These are phyloP conservation scores for Furcula furcula DNA, from an alignment of 2,888 invertebrate genomes.

Conservation along the genomic window DNA sequence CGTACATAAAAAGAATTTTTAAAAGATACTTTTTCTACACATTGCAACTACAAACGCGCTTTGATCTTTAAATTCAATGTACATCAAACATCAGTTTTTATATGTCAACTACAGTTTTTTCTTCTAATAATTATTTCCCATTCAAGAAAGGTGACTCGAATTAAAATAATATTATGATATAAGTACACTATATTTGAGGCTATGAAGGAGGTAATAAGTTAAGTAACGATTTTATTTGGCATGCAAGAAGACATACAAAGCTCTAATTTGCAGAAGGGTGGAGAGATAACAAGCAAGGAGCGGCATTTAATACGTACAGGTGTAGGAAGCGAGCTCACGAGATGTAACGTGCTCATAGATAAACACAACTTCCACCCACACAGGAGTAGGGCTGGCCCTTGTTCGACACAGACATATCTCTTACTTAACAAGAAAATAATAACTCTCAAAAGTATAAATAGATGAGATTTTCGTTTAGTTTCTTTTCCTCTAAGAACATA, in stretches of 20 bases:
- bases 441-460: too few species aligned
- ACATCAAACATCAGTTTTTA: not conserved
- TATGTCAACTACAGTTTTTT: not conserved
- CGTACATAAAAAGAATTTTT: conserved; percentile 72
- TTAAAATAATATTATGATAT: too few species aligned
- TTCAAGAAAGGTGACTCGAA: too few species aligned
- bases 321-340: conserved; percentile 41
- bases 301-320: conserved; percentile 52
- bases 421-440: too few species aligned
- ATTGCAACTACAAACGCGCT: conserved; percentile 51
- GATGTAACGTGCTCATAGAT: conserved; percentile 48
- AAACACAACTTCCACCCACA: conserved; percentile 45
- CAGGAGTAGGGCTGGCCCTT: conserved; percentile 6
- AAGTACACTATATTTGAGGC: conserved; percentile 18
- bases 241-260: conserved; percentile 38
- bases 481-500: too few species aligned
- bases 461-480: too few species aligned
- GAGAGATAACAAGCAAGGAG: conserved; percentile 56
- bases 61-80: conserved; percentile 36
- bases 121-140: not conserved
- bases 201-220: conserved; percentile 27
- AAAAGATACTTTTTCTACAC: conserved; percentile 50
- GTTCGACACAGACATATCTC: too few species aligned
- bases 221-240: conserved; percentile 33
- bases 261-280: conserved; percentile 52